Base-by-base conservation (phyloP, 92 coral and sea anemone genomes). In the Phenganax marumi region DNA sequence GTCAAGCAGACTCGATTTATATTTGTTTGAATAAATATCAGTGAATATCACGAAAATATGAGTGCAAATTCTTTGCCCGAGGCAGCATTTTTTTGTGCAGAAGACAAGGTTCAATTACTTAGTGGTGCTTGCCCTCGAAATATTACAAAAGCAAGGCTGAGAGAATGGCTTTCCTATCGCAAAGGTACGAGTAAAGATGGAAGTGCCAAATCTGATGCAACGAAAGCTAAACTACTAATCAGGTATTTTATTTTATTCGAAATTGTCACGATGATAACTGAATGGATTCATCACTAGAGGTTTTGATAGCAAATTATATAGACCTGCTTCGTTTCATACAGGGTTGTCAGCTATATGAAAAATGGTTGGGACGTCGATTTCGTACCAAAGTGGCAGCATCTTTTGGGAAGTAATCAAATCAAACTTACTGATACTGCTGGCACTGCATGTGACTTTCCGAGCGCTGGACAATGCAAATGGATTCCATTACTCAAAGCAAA, bases 291-390 rank as follows among this genome's bases (percentile, higher is more conserved):
- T 33, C 43, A 33, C 43, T 33, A 33, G 2, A 33, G 4, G 43
- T 33, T 33, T 33, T 33, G 43, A 33, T 1, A 4, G 43, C 43
- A 33, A 33, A 33, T 33, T 33, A 33, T 33, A 4, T 33, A 33
- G 43, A 33, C 43, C 43, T 33, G 43, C 18, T 56, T 56, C 62
- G 16, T 13, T 56, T 70, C 46, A 47, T 33, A 52, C 81, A 86
- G 89, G 66, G 83, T 88, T 39, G 78, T 88, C 58, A 62, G 87
- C 76, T 84, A 88, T 66, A 60, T 88, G 8, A 88, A 88, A 79
- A 82, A 88, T 58, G 84, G 91, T 24, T 88, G 91, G 89, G 91
- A 85, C 60, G 79, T 81, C 21, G 50, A 82, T 83, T 89, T 89
- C 50, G 64, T 71, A 10, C 74, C 82, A 19, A 83, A 85, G 82